These are phyloP conservation scores for silkworm (Bombyx mori) DNA, from an alignment of 1,140 invertebrate species.

Conservation along the genomic window DNA sequence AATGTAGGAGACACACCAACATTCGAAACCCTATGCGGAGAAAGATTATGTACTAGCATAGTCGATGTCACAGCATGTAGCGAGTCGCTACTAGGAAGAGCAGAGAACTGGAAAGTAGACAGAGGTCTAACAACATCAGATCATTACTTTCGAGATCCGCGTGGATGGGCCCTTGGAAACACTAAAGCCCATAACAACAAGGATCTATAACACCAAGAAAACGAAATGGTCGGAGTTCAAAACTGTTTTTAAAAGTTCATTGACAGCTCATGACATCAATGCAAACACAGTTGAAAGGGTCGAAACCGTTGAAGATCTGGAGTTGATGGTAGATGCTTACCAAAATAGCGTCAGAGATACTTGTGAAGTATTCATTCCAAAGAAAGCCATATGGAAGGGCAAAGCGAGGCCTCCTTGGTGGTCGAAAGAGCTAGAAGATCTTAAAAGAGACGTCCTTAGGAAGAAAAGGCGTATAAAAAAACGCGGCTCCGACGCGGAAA, in stretches of 20 bases:
- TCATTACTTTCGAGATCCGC: slow-evolving; percentile 10
- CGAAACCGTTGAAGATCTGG: slow-evolving; percentile 9
- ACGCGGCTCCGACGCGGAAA: slow-evolving; percentile 18
- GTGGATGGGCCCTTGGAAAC: neutral
- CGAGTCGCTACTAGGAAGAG: slow-evolving; percentile 3
- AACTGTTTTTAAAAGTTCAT: neutral
- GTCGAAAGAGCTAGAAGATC: slow-evolving; percentile 5
- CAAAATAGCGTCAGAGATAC: slow-evolving; percentile 8
- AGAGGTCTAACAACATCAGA: slow-evolving; percentile 11
- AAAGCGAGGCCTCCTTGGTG: slow-evolving; percentile 20
- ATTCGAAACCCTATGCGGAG: slow-evolving; percentile 15
- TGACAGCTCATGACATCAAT: slow-evolving; percentile 6
- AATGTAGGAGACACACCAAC: slow-evolving; percentile 23
- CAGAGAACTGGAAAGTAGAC: slow-evolving; percentile 13
- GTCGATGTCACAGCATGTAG: slow-evolving; percentile 26
- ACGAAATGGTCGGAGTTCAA: slow-evolving; percentile 18
- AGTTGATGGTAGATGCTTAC: slow-evolving; percentile 6
- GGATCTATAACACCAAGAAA: slow-evolving; percentile 22
- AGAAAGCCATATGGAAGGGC: neutral
- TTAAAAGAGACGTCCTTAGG: slow-evolving; percentile 13
- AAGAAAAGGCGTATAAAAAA: slow-evolving; percentile 17
- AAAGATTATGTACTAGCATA: slow-evolving; percentile 16
- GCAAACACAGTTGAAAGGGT: neutral
- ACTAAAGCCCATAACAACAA: slow-evolving; percentile 8
- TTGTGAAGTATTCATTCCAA: slow-evolving; percentile 16